These are phyloP conservation scores for Parauchenoglanis punctatus DNA, from an alignment of 2,797 vertebrate species.

Conservation along the genomic window DNA sequence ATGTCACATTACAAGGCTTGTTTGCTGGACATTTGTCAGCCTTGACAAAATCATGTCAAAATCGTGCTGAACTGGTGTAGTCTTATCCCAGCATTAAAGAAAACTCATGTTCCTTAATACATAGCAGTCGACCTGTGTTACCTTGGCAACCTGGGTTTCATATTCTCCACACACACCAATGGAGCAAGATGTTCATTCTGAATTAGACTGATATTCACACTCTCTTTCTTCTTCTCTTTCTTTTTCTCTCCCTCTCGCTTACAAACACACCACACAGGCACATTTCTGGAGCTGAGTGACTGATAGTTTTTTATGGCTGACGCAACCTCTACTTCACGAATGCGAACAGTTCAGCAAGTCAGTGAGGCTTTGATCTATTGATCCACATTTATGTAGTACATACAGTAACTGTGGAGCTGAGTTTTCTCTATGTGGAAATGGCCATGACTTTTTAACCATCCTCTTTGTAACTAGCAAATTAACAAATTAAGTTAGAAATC, in stretches of 20 bases:
- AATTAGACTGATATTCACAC: conserved; percentile 15
- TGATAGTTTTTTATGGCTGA: conserved; percentile 14
- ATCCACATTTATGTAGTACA: not conserved
- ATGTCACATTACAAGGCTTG: no score
- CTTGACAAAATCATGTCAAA: no score
- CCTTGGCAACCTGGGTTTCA: conserved; percentile 77
- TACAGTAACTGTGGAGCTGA: not conserved
- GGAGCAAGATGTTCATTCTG: conserved; percentile 61
- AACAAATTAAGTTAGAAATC: not conserved
- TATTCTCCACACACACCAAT: conserved; percentile 76
- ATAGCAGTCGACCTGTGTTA: conserved; percentile 74
- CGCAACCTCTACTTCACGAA: conserved; percentile 15
- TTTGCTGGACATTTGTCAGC: no score
- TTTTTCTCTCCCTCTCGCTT: conserved; percentile 45
- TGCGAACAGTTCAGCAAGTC: not conserved
- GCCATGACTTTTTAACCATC: not conserved
- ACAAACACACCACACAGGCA: conserved; percentile 50
- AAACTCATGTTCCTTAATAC: conserved; percentile 72
- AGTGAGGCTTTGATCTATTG: not conserved
- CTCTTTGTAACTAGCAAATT: not conserved
- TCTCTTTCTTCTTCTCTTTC: conserved; percentile 42
- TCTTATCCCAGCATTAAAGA: not conserved
- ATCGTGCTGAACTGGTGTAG: no score
- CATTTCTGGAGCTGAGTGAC: not conserved
- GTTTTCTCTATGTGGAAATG: not conserved